Conservation (phyloP, 2,888 invertebrate genomes). For the Amitus sp. region DNA sequence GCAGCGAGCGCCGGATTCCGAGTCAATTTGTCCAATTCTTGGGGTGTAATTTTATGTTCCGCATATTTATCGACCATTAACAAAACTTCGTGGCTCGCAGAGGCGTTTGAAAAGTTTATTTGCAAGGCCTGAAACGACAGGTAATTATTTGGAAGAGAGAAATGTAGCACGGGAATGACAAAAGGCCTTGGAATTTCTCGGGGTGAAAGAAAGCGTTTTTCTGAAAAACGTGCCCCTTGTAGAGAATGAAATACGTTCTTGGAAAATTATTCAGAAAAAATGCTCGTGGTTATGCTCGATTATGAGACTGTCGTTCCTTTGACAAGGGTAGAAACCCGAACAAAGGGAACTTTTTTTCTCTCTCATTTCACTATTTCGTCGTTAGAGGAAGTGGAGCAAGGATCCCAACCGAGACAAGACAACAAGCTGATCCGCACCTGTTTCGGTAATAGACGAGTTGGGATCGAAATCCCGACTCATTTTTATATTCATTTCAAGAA, state of each 20-base stretch:
- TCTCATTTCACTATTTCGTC: neutral
- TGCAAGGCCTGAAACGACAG: constrained; percentile 13
- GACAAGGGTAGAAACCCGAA: constrained; percentile 1
- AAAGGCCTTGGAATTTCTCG: neutral
- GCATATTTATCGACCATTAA: constrained; percentile 21
- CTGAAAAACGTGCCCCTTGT: neutral
- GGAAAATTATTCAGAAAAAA: neutral
- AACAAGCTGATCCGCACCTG: too few species aligned
- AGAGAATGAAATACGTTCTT: neutral
- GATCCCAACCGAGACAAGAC: too few species aligned
- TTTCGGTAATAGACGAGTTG: too few species aligned
- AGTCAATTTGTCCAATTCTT: constrained; percentile 37
- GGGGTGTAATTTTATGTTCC: constrained; percentile 38
- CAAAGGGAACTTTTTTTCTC: neutral
- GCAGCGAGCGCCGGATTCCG: constrained; percentile 30
- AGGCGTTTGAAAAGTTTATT: too few species aligned
- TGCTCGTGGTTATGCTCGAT: neutral
- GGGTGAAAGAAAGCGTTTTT: neutral
- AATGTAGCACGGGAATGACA: neutral
- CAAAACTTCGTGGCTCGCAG: constrained; percentile 24
- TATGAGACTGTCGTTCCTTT: neutral
- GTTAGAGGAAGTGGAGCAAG: neutral
- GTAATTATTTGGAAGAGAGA: neutral
- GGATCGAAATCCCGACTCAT: too few species aligned
- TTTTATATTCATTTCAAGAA: too few species aligned